These are phyloP conservation scores for Emydoidea blandingii DNA, from an alignment of 2,797 vertebrate genomes.

Conservation along the genomic window DNA sequence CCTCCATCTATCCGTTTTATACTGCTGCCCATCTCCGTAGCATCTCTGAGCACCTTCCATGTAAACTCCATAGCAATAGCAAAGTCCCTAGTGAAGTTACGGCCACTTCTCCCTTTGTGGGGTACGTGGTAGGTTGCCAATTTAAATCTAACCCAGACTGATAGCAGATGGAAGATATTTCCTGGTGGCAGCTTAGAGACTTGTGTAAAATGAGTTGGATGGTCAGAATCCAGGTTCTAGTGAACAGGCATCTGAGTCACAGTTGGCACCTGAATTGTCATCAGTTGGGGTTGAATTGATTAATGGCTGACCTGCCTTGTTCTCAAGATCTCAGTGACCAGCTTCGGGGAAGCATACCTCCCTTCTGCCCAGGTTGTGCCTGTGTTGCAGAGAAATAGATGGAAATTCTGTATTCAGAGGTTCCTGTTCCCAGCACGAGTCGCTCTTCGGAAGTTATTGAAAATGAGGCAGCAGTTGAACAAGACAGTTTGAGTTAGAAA, in stretches of 20 bases:
- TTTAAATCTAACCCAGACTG: neutral
- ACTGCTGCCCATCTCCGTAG: neutral
- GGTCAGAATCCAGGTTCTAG: neutral
- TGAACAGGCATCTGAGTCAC: too few species aligned
- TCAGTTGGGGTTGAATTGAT: too few species aligned
- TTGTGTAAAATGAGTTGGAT: neutral
- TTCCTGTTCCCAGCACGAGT: neutral
- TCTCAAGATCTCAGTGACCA: neutral
- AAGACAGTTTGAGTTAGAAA: neutral
- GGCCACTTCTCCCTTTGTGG: neutral
- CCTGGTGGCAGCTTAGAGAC: neutral
- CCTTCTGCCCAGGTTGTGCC: neutral
- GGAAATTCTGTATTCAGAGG: neutral
- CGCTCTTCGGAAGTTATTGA: neutral
- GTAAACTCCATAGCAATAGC: accelerated
- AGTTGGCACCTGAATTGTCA: neutral
- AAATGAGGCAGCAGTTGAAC: accelerated
- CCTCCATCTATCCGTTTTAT: neutral
- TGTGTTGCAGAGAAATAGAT: neutral
- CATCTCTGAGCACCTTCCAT: neutral
- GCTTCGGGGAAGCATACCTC: neutral
- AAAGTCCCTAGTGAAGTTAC: neutral
- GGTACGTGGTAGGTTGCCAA: neutral
- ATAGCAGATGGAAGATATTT: neutral
- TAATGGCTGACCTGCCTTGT: neutral